A percentile compares a stretch with the other conserved stretches of the same genome.
phyloP scores from a whole-genome alignment of 2,797 vertebrate species.

The Anableps anableps region DNA sequence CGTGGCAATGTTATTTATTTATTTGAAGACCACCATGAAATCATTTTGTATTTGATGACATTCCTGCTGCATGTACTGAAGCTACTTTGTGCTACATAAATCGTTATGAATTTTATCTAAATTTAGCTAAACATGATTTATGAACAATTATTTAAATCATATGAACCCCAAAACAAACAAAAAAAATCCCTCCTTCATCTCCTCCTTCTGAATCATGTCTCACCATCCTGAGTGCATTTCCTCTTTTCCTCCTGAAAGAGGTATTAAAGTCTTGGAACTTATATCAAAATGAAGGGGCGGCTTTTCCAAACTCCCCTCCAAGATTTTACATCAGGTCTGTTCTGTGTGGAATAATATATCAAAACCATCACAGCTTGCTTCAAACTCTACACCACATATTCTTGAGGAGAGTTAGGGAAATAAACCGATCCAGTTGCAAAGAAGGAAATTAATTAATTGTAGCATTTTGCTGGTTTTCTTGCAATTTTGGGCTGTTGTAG shows the following conservation, averaged over 20 bases:
- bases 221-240: not conserved
- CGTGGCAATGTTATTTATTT: not conserved
- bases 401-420: slow-evolving; percentile 26
- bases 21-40: not conserved
- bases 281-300: slow-evolving; percentile 41
- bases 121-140: slow-evolving; percentile 31
- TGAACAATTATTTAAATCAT: slow-evolving; percentile 14
- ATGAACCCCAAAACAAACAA: slow-evolving; percentile 20
- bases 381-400: slow-evolving; percentile 28
- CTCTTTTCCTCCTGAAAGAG: slow-evolving; percentile 23
- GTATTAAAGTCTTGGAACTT: slow-evolving; percentile 44
- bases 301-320: slow-evolving; percentile 27
- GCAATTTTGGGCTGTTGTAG: slow-evolving; percentile 10
- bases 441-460: slow-evolving; percentile 67
- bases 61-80: not conserved
- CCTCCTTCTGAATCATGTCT: slow-evolving; percentile 17
- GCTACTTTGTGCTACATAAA: slow-evolving; percentile 11
- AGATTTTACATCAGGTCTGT: slow-evolving; percentile 25
- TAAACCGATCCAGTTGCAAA: slow-evolving; percentile 50
- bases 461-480: slow-evolving; percentile 47
- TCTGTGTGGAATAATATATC: slow-evolving; percentile 41
- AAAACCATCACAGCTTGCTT: slow-evolving; percentile 27
- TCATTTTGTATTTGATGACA: not conserved
- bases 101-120: slow-evolving; percentile 13
- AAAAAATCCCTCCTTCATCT: slow-evolving; percentile 3